Evolutionary conservation across 2,888 invertebrate species (phyloP).

Genomic region (Scaptomyza reducta): DNA sequence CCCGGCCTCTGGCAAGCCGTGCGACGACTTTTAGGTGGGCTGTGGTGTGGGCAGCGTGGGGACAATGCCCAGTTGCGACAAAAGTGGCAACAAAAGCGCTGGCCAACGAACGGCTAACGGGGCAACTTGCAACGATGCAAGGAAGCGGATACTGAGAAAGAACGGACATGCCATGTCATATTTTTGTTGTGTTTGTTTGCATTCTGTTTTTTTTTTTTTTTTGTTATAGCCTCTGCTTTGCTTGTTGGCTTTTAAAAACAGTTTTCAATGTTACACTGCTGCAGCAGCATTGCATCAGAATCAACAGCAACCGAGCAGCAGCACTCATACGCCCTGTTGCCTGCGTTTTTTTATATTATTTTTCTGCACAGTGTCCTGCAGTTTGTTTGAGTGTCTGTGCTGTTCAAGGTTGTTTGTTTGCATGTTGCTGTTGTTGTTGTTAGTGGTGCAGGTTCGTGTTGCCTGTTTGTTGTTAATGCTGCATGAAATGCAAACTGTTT

Average conservation of each 20-base stretch:
- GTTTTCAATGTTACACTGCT: conserved; percentile 67
- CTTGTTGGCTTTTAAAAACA: conserved; percentile 66
- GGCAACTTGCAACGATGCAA: conserved; percentile 40
- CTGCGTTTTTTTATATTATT: neutral
- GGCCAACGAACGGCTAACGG: conserved; percentile 15
- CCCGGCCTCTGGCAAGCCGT: conserved; percentile 20
- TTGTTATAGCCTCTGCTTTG: conserved; percentile 21
- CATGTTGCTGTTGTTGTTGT: conserved; percentile 28
- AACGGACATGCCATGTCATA: conserved; percentile 75
- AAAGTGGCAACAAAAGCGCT: conserved; percentile 42
- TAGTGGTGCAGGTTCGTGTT: conserved; percentile 13
- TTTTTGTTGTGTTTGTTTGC: conserved; percentile 53
- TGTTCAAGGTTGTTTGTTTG: conserved; percentile 63
- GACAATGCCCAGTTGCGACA: conserved; percentile 22
- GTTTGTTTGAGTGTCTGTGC: conserved; percentile 51
- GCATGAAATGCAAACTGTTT: conserved; percentile 48
- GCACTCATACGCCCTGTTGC: conserved; percentile 69
- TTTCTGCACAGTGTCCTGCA: conserved; percentile 45
- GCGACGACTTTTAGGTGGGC: conserved; percentile 6
- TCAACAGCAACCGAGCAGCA: conserved; percentile 27
- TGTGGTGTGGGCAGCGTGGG: neutral
- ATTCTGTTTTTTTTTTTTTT: conserved; percentile 33
- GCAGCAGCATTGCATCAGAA: conserved; percentile 40
- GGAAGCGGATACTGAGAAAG: conserved; percentile 71
- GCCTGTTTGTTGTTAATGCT: conserved; percentile 40